Evolutionary conservation across 2,888 invertebrate genomes (phyloP).

Genomic region (Machimus rusticus): DNA sequence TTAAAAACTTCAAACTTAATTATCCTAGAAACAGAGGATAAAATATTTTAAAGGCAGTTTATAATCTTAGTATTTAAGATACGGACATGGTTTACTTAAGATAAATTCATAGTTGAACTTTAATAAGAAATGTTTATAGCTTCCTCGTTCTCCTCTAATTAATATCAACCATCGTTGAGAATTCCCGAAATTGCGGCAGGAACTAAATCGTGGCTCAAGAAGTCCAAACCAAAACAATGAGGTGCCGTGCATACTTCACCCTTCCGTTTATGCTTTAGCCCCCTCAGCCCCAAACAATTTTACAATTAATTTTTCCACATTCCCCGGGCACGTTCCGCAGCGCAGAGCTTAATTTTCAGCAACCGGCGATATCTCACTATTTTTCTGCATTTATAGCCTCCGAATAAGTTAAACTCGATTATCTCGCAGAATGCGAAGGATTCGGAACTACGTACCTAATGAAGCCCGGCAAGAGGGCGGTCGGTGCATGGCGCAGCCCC

Average conservation of each 20-base stretch:
- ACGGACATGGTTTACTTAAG: background rate
- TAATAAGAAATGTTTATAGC: background rate
- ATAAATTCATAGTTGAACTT: background rate
- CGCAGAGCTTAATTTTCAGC: conserved; percentile 7
- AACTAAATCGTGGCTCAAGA: background rate
- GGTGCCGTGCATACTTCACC: background rate
- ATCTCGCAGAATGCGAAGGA: background rate
- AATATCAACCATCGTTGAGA: background rate
- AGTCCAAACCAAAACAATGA: background rate
- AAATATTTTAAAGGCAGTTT: too few species aligned
- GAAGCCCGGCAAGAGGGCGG: background rate
- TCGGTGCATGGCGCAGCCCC: background rate
- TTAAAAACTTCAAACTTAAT: too few species aligned
- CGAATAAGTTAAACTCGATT: conserved; percentile 20
- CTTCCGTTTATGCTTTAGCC: background rate
- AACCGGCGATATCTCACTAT: background rate
- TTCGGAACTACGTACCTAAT: conserved; percentile 22
- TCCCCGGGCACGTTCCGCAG: background rate
- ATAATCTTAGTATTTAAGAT: background rate
- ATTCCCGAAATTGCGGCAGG: background rate
- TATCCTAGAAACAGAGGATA: too few species aligned
- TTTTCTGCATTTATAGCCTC: background rate
- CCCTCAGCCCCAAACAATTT: background rate
- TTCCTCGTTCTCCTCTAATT: background rate
- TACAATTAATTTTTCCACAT: background rate